Evolutionary conservation across 2,113 vertebrate species (phyloP).

Genomic region (Ploceus nigricollis): DNA sequence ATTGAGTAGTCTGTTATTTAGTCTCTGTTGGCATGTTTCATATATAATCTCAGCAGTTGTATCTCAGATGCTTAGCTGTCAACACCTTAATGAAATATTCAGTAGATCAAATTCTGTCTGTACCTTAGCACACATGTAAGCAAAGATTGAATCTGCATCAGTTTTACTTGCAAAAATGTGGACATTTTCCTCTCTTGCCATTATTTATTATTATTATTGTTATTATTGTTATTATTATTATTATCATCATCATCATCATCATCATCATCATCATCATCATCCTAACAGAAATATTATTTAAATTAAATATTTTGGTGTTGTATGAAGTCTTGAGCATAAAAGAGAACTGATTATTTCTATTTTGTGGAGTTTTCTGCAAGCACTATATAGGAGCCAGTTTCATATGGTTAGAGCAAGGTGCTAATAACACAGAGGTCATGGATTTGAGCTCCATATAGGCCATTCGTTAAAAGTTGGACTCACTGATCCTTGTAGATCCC

Average conservation of each 20-base stretch:
- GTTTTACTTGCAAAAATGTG: neutral
- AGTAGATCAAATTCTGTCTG: slow-evolving; percentile 24
- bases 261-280: too few relatives aligned
- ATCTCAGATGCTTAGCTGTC: slow-evolving; percentile 29
- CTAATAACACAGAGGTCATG: neutral
- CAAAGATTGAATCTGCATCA: neutral
- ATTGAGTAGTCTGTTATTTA: neutral
- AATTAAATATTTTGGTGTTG: neutral
- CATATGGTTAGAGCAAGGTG: neutral
- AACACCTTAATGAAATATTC: slow-evolving; percentile 48
- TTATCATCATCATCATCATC: too few relatives aligned
- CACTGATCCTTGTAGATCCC: neutral
- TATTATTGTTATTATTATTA: neutral
- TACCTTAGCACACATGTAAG: neutral
- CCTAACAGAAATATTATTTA: neutral
- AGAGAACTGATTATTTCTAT: neutral
- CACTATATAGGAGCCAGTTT: neutral
- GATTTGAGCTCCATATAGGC: neutral
- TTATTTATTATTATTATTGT: neutral
- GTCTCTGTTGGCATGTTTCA: neutral
- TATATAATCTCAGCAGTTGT: neutral
- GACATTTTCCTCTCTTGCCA: neutral
- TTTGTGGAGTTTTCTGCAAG: neutral
- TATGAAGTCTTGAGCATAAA: neutral
- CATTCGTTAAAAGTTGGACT: neutral